Conservation (phyloP, 2,113 vertebrate species). For the Ciconia boyciana region DNA sequence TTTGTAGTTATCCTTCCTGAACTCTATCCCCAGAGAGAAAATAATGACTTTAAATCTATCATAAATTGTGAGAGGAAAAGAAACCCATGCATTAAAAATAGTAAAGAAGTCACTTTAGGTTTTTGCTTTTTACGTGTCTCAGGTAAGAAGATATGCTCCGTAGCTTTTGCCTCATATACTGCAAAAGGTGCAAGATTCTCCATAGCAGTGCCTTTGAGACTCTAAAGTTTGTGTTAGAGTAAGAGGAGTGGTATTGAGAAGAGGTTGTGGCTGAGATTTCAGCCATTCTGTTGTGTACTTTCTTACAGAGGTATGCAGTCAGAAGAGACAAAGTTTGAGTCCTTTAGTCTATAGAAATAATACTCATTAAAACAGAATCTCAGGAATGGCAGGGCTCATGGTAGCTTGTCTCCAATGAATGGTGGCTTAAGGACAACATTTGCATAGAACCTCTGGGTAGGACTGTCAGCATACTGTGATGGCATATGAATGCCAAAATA, state of each 20-base stretch:
- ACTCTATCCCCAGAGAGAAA: not conserved
- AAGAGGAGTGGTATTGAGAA: not conserved
- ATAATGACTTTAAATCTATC: not conserved
- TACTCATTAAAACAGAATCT: not conserved
- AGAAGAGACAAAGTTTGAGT: not conserved
- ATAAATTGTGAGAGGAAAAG: not conserved
- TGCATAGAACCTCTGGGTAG: not conserved
- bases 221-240: not conserved
- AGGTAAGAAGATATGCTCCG: not conserved
- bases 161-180: not conserved
- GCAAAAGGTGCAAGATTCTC: not conserved
- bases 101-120: not conserved
- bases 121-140: not conserved
- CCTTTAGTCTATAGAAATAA: not conserved
- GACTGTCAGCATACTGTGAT: not conserved
- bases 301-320: not conserved
- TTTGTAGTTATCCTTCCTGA: not conserved
- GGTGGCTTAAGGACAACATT: not conserved
- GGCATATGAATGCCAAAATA: not conserved
- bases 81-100: not conserved
- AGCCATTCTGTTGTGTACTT: not conserved
- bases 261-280: not conserved
- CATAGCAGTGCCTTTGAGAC: not conserved
- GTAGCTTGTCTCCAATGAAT: not conserved
- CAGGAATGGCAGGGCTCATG: fast-evolving